phyloP scores from a whole-genome alignment of 2,113 vertebrate genomes.

The Pteronura brasiliensis region DNA sequence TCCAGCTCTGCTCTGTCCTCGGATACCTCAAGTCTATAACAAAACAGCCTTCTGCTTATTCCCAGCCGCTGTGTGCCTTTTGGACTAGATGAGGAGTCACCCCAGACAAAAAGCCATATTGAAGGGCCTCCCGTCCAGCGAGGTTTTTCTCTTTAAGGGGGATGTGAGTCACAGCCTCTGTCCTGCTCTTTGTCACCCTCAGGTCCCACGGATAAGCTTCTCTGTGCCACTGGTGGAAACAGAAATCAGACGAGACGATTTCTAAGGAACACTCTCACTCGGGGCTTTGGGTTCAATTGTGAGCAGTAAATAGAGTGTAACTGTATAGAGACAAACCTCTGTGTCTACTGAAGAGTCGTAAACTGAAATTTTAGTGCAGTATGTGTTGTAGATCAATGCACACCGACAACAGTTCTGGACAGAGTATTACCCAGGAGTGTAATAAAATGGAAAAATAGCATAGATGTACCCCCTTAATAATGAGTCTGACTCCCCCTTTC shows the following conservation, averaged over 20 bases:
- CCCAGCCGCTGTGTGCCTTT: neutral
- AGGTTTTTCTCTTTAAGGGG: neutral
- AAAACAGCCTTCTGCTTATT: neutral
- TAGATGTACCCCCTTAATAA: neutral
- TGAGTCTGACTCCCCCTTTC: neutral
- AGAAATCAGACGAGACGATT: neutral
- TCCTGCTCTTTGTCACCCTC: neutral
- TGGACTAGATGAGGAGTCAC: neutral
- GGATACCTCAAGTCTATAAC: neutral
- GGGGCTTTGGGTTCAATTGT: neutral
- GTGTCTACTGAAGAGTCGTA: neutral
- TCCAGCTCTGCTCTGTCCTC: neutral
- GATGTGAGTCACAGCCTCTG: neutral
- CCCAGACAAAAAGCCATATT: neutral
- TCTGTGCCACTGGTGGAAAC: neutral
- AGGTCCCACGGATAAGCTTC: neutral
- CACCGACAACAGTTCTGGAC: neutral
- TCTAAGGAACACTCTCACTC: neutral
- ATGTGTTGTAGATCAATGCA: neutral
- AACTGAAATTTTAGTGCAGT: neutral
- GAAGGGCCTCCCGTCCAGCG: neutral
- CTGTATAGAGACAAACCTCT: neutral
- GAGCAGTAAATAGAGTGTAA: neutral
- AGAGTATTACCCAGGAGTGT: neutral
- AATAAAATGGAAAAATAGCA: neutral